phyloP scores from a whole-genome alignment of 2,113 vertebrate species.

The Archocentrus centrarchus region DNA sequence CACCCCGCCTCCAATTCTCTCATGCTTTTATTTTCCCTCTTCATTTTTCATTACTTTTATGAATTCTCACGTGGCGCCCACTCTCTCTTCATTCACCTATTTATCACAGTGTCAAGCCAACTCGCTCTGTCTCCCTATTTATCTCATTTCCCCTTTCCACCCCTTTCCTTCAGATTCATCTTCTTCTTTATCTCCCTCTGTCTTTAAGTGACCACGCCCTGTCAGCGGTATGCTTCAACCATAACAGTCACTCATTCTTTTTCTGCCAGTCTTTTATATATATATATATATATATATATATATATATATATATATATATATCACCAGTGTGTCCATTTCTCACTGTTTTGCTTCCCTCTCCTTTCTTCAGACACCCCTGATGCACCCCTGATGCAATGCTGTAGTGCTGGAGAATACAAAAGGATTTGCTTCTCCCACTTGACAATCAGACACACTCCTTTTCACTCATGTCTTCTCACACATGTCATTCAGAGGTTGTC shows the following conservation, averaged over 20 bases:
- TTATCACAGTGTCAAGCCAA: conserved; percentile 54
- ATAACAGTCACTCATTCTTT: conserved; percentile 7
- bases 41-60: conserved; percentile 48
- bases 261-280: neutral
- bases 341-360: neutral
- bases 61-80: conserved; percentile 25
- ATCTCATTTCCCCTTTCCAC: neutral
- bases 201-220: conserved; percentile 73
- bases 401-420: conserved; percentile 40
- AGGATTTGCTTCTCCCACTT: conserved; percentile 12
- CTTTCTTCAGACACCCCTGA: conserved; percentile 7
- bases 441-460: conserved; percentile 28
- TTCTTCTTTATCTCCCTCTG: conserved; percentile 43
- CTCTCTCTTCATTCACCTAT: conserved; percentile 43
- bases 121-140: conserved; percentile 25
- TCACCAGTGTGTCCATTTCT: neutral
- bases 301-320: no score
- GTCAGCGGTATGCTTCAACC: conserved; percentile 42
- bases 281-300: no score
- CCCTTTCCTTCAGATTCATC: conserved; percentile 19
- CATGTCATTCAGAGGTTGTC: conserved; percentile 27
- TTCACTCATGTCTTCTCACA: neutral
- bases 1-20: conserved; percentile 39
- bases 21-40: conserved; percentile 40
- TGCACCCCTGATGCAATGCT: conserved; percentile 3